Evolutionary conservation across 1,140 invertebrate species (phyloP), one percentile per base, ranked within the genome.

Genomic region (Cheumatopsyche charites): DNA sequence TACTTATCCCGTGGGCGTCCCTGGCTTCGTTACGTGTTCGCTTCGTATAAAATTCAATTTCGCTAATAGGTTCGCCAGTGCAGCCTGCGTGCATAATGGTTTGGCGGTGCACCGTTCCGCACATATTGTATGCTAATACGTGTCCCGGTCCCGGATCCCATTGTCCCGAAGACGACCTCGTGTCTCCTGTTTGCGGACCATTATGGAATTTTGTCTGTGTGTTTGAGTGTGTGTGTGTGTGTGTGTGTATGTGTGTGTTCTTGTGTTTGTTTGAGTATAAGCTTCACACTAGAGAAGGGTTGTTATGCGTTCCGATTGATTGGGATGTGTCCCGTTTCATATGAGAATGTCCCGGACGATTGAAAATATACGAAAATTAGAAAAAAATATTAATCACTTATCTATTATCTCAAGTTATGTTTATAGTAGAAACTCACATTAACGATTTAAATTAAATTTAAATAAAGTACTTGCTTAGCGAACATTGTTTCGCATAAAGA

Each of bases 41-140:
- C 4, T 19, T 17, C 25, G 62, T 65, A 42, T 65, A 65, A 65
- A 65, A 65, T 65, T 65, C 62, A 65, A 65, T 65, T 65, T 41
- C 62, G 29, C 62, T 65, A 65, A 65, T 65, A 65, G 62, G 62
- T 65, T 65, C 41, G 47, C n/a, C 1, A 52, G 15, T 52, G 47
- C 47, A 52, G n/a, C 47, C n/a, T 52, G 47, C 47, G 47, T 52
- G 47, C 47, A 52, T 52, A 52, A 52, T 52, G 47, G 19, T 13
- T 13, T 52, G 47, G 47, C 15, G 47, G 47, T 52, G 47, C 47
- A 52, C 47, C 15, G 15, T 17, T 15, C 1, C 47, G n/a, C 19
- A 19, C 47, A 52, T 52, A 52, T 52, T 52, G 47, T 52, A 52
- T 52, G 47, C 47, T 52, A 52, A 52, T 52, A 19, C 19, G 9